Conservation (phyloP, 1,140 invertebrate species). For the Phortica variegata region DNA sequence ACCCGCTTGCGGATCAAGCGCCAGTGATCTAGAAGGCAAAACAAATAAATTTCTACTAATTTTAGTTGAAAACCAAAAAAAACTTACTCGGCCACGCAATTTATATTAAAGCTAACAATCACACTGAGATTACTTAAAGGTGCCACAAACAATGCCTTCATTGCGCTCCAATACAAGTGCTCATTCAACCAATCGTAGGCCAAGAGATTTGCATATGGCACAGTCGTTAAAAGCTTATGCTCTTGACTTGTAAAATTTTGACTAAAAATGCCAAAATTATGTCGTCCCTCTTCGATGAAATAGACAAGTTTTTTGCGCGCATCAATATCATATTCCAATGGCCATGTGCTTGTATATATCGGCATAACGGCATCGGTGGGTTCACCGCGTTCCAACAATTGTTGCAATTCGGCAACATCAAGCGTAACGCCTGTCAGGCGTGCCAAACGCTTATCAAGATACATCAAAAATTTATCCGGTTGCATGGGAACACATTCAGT, state of each 20-base stretch:
- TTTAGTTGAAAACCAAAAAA: neutral
- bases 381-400: constrained; percentile 30
- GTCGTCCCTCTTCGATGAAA: constrained; percentile 46
- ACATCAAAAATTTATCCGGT: constrained; percentile 64
- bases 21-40: constrained; percentile 36
- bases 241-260: too few species aligned
- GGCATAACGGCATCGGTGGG: constrained; percentile 66
- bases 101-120: constrained; percentile 26
- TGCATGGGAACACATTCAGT: constrained; percentile 62
- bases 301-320: constrained; percentile 66
- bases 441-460: constrained; percentile 64
- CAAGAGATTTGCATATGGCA: constrained; percentile 58
- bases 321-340: constrained; percentile 72
- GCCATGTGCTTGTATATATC: constrained; percentile 64
- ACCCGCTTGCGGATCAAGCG: constrained; percentile 44
- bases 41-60: neutral
- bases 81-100: constrained; percentile 41
- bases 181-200: constrained; percentile 76
- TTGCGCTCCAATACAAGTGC: constrained; percentile 79
- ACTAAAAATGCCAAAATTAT: too few species aligned
- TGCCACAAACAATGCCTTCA: constrained; percentile 38
- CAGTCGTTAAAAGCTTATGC: neutral
- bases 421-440: constrained; percentile 66
- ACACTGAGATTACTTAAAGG: constrained; percentile 36
- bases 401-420: constrained; percentile 34